Percentiles rank a stretch among this genome's conserved stretches.
Conservation (phyloP, 2,797 vertebrate genomes). For the Microcaecilia unicolor region DNA sequence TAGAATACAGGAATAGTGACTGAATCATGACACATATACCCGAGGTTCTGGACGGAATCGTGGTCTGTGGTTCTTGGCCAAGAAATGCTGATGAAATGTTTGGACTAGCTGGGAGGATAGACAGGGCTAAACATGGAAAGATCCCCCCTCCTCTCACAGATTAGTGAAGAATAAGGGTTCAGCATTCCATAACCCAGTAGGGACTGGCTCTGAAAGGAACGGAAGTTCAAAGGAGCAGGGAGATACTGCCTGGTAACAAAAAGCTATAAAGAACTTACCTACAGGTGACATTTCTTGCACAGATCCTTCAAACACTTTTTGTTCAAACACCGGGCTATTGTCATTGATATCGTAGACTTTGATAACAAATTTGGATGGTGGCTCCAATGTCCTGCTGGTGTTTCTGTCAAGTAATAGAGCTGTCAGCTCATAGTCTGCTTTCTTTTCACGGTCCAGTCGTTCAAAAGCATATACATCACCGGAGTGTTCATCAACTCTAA, state of each 20-base stretch:
- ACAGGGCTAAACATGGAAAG: no score
- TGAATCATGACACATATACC: no score
- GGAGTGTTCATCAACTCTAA: conserved; percentile 39
- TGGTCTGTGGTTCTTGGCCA: no score
- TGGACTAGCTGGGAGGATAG: no score
- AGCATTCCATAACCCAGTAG: no score
- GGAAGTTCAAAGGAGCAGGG: no score
- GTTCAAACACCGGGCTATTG: conserved; percentile 52
- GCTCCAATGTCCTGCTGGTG: conserved; percentile 39
- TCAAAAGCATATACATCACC: conserved; percentile 51
- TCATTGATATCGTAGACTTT: conserved; percentile 60
- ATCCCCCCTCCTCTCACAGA: no score
- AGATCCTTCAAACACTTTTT: conserved; percentile 51
- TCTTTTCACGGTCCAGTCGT: conserved; percentile 58
- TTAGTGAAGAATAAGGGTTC: no score
- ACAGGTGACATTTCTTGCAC: conserved; percentile 56
- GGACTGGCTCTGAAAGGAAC: neutral
- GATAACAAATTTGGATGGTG: conserved; percentile 53
- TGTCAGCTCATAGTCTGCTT: conserved; percentile 45
- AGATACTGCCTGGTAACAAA: neutral
- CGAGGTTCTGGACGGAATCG: no score
- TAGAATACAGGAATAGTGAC: no score
- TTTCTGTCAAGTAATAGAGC: conserved; percentile 51
- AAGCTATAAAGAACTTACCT: conserved; percentile 25
- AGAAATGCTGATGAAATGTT: no score